A percentile compares a stretch with the other conserved stretches of the same genome.
Conservation (phyloP, 30 jellyfish, hydroid and myxozoan genomes). For the Aurelia aurita region DNA sequence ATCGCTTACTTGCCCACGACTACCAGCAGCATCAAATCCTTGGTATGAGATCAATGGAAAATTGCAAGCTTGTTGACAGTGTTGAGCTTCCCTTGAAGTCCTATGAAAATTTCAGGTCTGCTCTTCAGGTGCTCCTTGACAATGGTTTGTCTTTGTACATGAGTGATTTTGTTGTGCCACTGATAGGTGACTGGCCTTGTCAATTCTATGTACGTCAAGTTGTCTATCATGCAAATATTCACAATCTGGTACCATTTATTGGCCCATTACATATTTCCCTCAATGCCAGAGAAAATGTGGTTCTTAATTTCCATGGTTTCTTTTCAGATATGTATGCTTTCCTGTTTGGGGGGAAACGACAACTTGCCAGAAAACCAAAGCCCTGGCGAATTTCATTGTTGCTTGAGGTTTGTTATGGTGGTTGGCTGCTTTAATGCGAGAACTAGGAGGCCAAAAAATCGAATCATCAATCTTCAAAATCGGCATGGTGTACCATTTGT, state of each 20-base stretch:
- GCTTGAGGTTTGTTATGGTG: slow-evolving; percentile 11
- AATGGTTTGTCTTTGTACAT: slow-evolving; percentile 28
- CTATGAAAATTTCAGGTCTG: slow-evolving; percentile 27
- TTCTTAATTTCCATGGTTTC: not conserved
- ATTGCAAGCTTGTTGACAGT: slow-evolving; percentile 43
- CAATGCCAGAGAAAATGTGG: slow-evolving; percentile 20
- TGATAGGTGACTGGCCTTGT: slow-evolving; percentile 16
- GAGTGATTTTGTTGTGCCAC: slow-evolving; percentile 25
- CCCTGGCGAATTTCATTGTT: slow-evolving; percentile 14
- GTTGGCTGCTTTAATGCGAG: slow-evolving; percentile 18
- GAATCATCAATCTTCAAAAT: too few species aligned
- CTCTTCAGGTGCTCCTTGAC: slow-evolving; percentile 13
- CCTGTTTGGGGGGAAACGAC: slow-evolving; percentile 15
- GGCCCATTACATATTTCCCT: not conserved
- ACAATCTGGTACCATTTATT: not conserved
- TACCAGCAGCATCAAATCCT: slow-evolving; percentile 30
- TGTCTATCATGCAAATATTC: not conserved
- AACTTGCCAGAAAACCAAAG: slow-evolving; percentile 20
- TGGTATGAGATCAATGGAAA: slow-evolving; percentile 39
- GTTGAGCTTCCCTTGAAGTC: slow-evolving; percentile 48
- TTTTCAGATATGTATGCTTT: slow-evolving; percentile 5
- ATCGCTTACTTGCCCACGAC: slow-evolving; percentile 25
- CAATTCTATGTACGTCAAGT: slow-evolving; percentile 9
- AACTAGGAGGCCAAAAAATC: too few species aligned
- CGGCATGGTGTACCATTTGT: too few species aligned